Evolutionary conservation across 2,888 invertebrate genomes (phyloP).

Genomic region (Sesia apiformis): DNA sequence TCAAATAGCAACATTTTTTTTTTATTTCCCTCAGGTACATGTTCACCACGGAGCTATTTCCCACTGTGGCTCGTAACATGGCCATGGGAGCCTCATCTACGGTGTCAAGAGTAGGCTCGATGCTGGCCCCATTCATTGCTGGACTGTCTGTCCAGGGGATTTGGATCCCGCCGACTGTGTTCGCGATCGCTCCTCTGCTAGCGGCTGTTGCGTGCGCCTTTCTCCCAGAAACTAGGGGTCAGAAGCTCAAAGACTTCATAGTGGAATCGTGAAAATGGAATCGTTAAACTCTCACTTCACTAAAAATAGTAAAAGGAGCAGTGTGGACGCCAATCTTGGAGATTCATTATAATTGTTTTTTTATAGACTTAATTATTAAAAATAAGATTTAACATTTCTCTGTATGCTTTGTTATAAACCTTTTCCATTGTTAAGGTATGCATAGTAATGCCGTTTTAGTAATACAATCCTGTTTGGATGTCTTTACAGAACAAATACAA

Average conservation of each 20-base stretch:
- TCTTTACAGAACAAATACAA: no score
- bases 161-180: constrained; percentile 27
- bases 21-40: constrained; percentile 32
- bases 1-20: not conserved
- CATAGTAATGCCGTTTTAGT: no score
- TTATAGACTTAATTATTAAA: no score
- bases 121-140: constrained; percentile 75
- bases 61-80: constrained; percentile 74
- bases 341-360: no score
- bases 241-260: constrained; percentile 16
- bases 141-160: constrained; percentile 11
- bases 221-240: constrained; percentile 29
- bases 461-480: no score
- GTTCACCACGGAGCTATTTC: constrained; percentile 75
- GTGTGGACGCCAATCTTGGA: no score
- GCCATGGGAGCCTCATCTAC: constrained; percentile 75
- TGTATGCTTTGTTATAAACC: no score
- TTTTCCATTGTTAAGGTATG: no score
- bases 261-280: not conserved
- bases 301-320: no score
- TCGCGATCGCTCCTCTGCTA: constrained; percentile 19
- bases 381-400: no score
- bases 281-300: no score
- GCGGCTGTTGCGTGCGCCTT: constrained; percentile 18
- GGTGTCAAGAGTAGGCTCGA: constrained; percentile 72